Evolutionary conservation across 2,797 vertebrate genomes (phyloP), one percentile per base, ranked within the genome.

Genomic region (Petrocephalus sullivani): DNA sequence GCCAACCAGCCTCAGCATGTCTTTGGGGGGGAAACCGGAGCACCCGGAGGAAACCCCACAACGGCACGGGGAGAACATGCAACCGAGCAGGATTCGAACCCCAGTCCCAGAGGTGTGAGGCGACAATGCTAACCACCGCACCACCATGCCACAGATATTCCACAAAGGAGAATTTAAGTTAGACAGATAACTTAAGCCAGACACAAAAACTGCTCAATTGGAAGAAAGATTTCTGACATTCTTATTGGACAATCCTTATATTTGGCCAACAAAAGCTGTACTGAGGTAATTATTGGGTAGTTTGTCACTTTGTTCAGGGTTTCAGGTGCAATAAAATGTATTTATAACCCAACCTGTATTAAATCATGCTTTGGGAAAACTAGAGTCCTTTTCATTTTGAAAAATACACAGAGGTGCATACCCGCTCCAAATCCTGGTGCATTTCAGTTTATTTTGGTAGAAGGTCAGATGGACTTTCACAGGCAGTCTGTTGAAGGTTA

Each of bases 401-500:
- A 33, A 67, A 67, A 67, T 67, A 33, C 28, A 67, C 10, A 12
- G 10, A 67, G 61, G 23, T 12, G 3, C 10, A 67, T 1, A 10
- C 60, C 60, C 60, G 21, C 60, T 23, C 60, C 23, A 64, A 64
- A 64, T 23, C 28, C 3, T 3, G 5, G 53, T 4, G 49, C n/a
- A 28, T 87, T 75, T 49, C 33, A 3, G 61, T 58, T 67, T 49
- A 60, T 82, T 88, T 82, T 46, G 14, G 78, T 56, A 82, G 41
- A 49, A 56, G 41, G 21, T 88, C 78, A 23, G 37, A 57, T 51
- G 33, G 41, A 37, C 61, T 67, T 3, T 67, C 51, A 75, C 21
- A 87, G 75, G 78, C 51, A 53, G 64, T 19, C 64, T 75, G 71
- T 78, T 75, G 54, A 53, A 54, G 75, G 75, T 75, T 3, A 87